Evolutionary conservation across 2,113 vertebrate genomes (phyloP), one percentile per base, ranked within the genome.

Genomic region (Rhinichthys klamathensis): DNA sequence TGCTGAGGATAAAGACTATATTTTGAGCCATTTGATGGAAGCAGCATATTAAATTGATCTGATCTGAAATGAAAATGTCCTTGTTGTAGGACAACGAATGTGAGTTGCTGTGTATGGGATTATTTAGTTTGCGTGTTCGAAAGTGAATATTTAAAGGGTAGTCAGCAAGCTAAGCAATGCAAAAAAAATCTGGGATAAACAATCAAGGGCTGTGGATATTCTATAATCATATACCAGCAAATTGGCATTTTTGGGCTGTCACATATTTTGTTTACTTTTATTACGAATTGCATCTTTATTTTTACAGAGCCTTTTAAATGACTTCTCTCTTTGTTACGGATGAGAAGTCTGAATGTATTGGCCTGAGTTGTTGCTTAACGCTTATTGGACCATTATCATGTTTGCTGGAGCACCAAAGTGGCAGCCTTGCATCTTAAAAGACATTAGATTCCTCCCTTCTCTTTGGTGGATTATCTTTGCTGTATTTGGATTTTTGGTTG

Each of bases 1-100:
- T 83, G 82, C 76, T 73, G 21, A 65, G 75, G 44, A 63, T 51
- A 70, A 56, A 51, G 49, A 87, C 56, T 35, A 27, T 72, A 73
- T 77, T 73, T 82, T 88, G 82, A 86, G 77, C 82, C 82, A 75
- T 46, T 74, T 27, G 27, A 51, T 21, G 27, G 65, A 15, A 56
- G 61, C 32, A 44, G 72, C 11, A 41, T 35, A 15, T 60, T 58
- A 41, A 79, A 79, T 12, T 30, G 16, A 41, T 83, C 41, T 30
- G 16, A 41, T 83, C 41, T 6, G 11, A 67, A 44, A 41, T 49
- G 30, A 4, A 76, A 56, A 35, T 27, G 23, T 60, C 16, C 23
- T 16, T n/a, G 7, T 61, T 10, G 9, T 60, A 35, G 49, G 82
- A 82, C 54, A 23, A 83, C 30, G 27, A 60, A 69, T 76, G 60